phyloP scores from a whole-genome alignment of 1,140 invertebrate genomes.

The Diabrotica undecimpunctata region DNA sequence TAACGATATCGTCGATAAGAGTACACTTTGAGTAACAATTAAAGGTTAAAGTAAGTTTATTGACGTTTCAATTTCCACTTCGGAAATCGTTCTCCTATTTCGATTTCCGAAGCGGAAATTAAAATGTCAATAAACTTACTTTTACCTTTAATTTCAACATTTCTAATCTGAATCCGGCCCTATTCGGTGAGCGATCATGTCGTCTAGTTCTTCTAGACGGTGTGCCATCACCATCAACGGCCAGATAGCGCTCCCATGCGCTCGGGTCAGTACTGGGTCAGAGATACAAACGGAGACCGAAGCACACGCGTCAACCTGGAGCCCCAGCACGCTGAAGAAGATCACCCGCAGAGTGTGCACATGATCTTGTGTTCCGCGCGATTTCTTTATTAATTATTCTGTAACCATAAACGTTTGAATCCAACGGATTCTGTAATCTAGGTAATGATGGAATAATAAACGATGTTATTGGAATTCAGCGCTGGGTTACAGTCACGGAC shows the following conservation, averaged over 20 bases:
- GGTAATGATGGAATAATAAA: not conserved
- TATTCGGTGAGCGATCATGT: not conserved
- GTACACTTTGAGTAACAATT: too few relatives aligned
- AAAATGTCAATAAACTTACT: too few relatives aligned
- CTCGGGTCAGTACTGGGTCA: not conserved
- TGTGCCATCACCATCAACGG: slow-evolving; percentile 1
- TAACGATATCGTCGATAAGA: too few relatives aligned
- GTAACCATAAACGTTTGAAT: slow-evolving; percentile 1
- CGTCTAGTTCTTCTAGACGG: not conserved
- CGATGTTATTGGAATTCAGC: not conserved
- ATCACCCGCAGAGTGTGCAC: slow-evolving; percentile 1
- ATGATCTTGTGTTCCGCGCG: not conserved
- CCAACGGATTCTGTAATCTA: too few relatives aligned
- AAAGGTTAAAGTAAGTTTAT: too few relatives aligned
- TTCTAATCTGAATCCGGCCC: too few relatives aligned
- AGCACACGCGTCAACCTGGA: slow-evolving; percentile 1
- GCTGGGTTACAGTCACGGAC: too few relatives aligned
- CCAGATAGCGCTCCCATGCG: slow-evolving; percentile 1
- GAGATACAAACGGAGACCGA: not conserved
- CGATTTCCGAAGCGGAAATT: too few relatives aligned
- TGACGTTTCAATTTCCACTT: too few relatives aligned
- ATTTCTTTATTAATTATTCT: slow-evolving; percentile 3
- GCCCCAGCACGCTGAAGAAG: not conserved
- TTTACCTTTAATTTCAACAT: too few relatives aligned
- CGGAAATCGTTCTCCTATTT: too few relatives aligned